Base-by-base conservation (phyloP, 2,113 vertebrate genomes). In the Hyperoodon ampullatus region DNA sequence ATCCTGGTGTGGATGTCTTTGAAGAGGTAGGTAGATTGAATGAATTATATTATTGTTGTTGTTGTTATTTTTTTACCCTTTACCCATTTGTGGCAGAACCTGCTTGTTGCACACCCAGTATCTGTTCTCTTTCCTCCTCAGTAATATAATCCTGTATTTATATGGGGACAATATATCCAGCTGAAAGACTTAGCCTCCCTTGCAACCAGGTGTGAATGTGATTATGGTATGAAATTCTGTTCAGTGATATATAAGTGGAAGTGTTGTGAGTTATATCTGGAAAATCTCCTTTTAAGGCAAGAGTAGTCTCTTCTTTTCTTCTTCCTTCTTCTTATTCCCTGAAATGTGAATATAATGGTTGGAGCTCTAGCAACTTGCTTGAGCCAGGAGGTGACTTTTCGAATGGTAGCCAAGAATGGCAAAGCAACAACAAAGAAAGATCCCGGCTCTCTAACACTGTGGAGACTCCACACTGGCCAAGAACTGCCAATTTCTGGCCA, bases 221-320 rank as follows among this genome's bases (percentile, higher is more conserved):
- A 60, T 60, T 83, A 70, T 58, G 21, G 61, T 50, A 80, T 72
- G 63, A 81, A 93, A 77, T 86, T 86, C 65, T 94, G 21, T 65
- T 94, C 44, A 77, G 30, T 80, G 93, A 75, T 61, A 60, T 84
- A 30, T 58, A 77, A 90, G n/a, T 68, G 55, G 16, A 44, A 74
- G n/a, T 88, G 47, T 39, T 55, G 6, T 88, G 70, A 80, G 8
- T 83, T 90, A 72, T 94, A 94, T 88, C 63, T 96, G 92, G 53
- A 71, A 90, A 90, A 33, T 75, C 30, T 90, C 39, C 55, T 90
- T 75, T 42, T 58, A 90, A 74, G 75, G 6, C 15, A 80, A 15
- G 5, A 66, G 33, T 33, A 71, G 60, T 72, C 16, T 33, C 24
- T 75, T 84, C 14, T 53, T 55, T 28, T 21, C 19, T 23, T 5